phyloP scores from a whole-genome alignment of 1,140 invertebrate genomes.

The Galendromus occidentalis region DNA sequence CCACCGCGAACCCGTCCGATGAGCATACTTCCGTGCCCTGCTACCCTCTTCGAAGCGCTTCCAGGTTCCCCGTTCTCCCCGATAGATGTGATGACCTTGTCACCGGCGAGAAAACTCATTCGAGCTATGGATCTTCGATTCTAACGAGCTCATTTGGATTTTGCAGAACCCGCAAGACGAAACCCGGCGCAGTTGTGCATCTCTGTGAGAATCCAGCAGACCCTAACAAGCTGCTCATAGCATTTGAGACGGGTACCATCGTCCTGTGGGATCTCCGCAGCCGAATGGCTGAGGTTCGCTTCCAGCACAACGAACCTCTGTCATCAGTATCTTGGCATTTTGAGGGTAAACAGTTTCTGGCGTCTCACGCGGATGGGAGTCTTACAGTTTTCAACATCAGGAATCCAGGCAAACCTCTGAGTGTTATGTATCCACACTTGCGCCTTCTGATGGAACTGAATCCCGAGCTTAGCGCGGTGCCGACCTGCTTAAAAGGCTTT shows the following conservation, averaged over 20 bases:
- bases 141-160: slow-evolving; percentile 23
- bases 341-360: slow-evolving; percentile 96
- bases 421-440: slow-evolving; percentile 63
- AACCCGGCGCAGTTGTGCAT: slow-evolving; percentile 81
- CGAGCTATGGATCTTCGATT: too few relatives aligned
- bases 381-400: slow-evolving; percentile 72
- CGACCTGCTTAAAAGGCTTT: neutral
- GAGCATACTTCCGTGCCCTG: too few relatives aligned
- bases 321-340: slow-evolving; percentile 82
- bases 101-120: too few relatives aligned
- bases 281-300: slow-evolving; percentile 57
- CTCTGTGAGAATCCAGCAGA: slow-evolving; percentile 87
- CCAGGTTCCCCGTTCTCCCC: too few relatives aligned
- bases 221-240: slow-evolving; percentile 87
- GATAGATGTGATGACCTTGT: too few relatives aligned
- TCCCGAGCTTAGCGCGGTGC: neutral
- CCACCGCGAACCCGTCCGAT: too few relatives aligned
- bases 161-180: slow-evolving; percentile 72
- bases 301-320: slow-evolving; percentile 43
- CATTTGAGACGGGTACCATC: slow-evolving; percentile 79
- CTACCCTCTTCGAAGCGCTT: too few relatives aligned
- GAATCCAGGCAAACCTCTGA: slow-evolving; percentile 49
- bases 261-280: slow-evolving; percentile 85
- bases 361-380: slow-evolving; percentile 80
- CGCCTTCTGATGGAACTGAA: neutral